Evolutionary conservation across 30 jellyfish, hydroid and myxozoan species (phyloP).

Genomic region (Aurelia aurita): DNA sequence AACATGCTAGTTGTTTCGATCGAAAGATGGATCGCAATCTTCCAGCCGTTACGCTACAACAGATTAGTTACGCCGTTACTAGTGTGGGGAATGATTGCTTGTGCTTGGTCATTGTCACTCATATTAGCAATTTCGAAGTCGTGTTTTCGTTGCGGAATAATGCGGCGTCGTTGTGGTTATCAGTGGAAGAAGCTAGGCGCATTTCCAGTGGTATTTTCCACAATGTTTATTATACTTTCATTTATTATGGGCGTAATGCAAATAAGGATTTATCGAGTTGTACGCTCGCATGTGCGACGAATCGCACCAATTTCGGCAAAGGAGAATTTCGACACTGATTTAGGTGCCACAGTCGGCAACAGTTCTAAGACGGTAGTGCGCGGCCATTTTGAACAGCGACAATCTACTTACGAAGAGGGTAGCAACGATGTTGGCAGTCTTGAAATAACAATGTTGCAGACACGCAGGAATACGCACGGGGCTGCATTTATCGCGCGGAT

Average conservation of each 20-base stretch:
- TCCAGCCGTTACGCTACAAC: slow-evolving; percentile 44
- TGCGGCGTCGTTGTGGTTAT: slow-evolving; percentile 24
- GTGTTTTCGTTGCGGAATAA: neutral
- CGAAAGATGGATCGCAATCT: slow-evolving; percentile 49
- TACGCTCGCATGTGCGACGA: slow-evolving; percentile 40
- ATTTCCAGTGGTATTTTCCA: slow-evolving; percentile 12
- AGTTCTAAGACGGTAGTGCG: neutral
- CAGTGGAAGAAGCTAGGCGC: neutral
- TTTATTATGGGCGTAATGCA: slow-evolving; percentile 33
- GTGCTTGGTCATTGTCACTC: slow-evolving; percentile 45
- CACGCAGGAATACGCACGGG: neutral
- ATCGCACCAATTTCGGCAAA: slow-evolving; percentile 16
- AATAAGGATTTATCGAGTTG: slow-evolving; percentile 32
- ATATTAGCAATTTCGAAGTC: slow-evolving; percentile 10
- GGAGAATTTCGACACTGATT: neutral
- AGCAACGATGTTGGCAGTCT: neutral
- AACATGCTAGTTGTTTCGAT: slow-evolving; percentile 58
- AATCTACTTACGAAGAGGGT: neutral
- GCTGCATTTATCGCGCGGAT: neutral
- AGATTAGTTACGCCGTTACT: slow-evolving; percentile 24
- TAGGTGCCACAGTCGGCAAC: slow-evolving; percentile 3
- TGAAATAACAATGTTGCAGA: neutral
- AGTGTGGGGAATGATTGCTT: slow-evolving; percentile 33
- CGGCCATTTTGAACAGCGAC: neutral
- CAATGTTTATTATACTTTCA: neutral